Base-by-base conservation (phyloP, 2,797 vertebrate species). In the Eleutherodactylus coqui region DNA sequence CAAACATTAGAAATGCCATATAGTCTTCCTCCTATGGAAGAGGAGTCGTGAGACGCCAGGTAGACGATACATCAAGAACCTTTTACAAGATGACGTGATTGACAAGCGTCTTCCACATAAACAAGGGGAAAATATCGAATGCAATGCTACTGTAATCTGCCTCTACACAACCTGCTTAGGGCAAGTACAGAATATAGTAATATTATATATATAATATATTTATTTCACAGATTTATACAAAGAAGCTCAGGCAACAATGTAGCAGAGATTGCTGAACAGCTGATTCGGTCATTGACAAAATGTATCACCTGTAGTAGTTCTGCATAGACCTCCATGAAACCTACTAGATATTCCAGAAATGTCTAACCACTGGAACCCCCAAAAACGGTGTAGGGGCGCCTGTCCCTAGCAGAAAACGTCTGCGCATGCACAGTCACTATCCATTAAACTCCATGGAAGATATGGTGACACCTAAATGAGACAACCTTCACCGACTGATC, bases 1-100 rank as follows among this genome's bases (percentile, higher is more conserved):
- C 62, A 82, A 82, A 82, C 32, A 38, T n/a, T 51, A 21, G 27
- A 13, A 82, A 24, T 36, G 16, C 47, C 47, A 70, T 70, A 13
- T 24, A 76, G 3, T 36, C n/a, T 36, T 29, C 8, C 10, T 47
- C 24, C 64, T 60, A 5, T 49, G 67, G 45, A 34, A 41, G 38
- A 79, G 41, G 43, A 14, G 10, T 75, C 10, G 2, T 72, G 13
- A 38, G n/a, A 24, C 13, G 27, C 21, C 34, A 77, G 17, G n/a
- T 67, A 19, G 53, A 32, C 70, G 32, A 80, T 34, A 58, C 41
- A 49, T 60, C 19, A 47, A 24, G 19, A 34, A 10, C 47, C 73
- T 34, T 75, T 69, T 19, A 69, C 64, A 19, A 51, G 73, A 36
- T 4, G 2, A 24, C 4, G 14, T 34, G 47, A 55, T n/a, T 36